phyloP scores from a whole-genome alignment of 92 coral and sea anemone species.

The Actinernus sp. region DNA sequence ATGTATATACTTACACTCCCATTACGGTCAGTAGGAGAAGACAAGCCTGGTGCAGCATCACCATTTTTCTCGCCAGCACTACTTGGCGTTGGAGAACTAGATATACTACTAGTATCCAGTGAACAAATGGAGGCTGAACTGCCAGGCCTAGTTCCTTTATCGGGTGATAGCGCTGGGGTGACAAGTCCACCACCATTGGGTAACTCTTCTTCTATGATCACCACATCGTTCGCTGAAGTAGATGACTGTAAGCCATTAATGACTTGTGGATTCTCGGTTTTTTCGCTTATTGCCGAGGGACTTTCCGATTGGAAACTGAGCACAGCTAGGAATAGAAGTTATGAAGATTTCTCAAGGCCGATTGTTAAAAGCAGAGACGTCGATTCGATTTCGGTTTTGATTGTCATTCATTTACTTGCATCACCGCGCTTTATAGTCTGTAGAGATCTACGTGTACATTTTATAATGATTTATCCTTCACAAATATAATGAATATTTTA shows the following conservation, averaged over 20 bases:
- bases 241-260: background rate
- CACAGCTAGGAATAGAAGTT: slow-evolving; percentile 26
- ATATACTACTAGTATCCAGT: background rate
- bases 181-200: slow-evolving; percentile 74
- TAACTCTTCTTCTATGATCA: background rate
- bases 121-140: background rate
- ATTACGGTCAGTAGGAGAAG: too few relatives aligned
- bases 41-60: too few relatives aligned
- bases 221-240: background rate
- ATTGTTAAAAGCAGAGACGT: too few relatives aligned
- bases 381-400: too few relatives aligned
- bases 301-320: slow-evolving; percentile 15
- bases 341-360: too few relatives aligned
- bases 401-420: too few relatives aligned
- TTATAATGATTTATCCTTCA: too few relatives aligned
- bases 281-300: too few relatives aligned
- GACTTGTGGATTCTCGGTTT: too few relatives aligned
- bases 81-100: background rate
- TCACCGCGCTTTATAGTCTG: too few relatives aligned
- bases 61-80: background rate
- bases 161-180: slow-evolving; percentile 82
- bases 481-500: slow-evolving; percentile 2
- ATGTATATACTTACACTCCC: too few relatives aligned
- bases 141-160: background rate
- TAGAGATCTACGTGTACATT: background rate